Evolutionary conservation across 2,888 invertebrate species (phyloP), one percentile per base, ranked within the genome.

Genomic region (Sesia apiformis): DNA sequence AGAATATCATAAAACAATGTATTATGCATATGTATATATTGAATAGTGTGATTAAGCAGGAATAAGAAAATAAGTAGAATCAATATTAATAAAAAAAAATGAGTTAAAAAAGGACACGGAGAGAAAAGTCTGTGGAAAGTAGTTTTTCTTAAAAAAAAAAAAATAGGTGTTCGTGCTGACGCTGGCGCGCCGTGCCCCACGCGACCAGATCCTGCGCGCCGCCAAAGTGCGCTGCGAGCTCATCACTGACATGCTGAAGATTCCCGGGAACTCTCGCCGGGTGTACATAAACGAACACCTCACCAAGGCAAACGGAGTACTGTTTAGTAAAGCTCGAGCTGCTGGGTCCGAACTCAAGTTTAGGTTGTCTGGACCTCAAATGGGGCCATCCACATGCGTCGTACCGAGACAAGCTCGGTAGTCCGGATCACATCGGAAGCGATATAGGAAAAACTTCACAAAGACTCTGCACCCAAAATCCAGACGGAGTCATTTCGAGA

Each of bases 171-270:
- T 51, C 51, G 4, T 39, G 59, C 1, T 53, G 56, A 7, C 58
- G 59, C 51, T 58, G 5, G 54, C 55, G 3, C 57, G 57, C 1
- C 60, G 60, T 1, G 40, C 50, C 1, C 38, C 52, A 50, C 58
- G 62, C 5, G 60, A 60, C 43, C 53, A 59, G 51, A 50, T 63
- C 5, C 52, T 63, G 40, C 42, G 38, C 3, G 55, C 54, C 3
- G 60, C 60, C 23, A 57, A 60, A 0, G 58, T 58, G 5, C 58
- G 59, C 3, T 53, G 62, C 6, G 54, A 52, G 2, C 39, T 53
- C 3, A 59, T 56, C 5, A 57, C 58, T 4, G 57, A 50, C 0
- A 60, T 53, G n/a, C n/a, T n/a, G n/a, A n/a, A n/a, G n/a, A n/a
- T n/a, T n/a, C n/a, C n/a, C n/a, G n/a, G n/a, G n/a, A n/a, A n/a